Conservation (phyloP, 2,888 invertebrate genomes). For the Thecocarcelia acutangulata region DNA sequence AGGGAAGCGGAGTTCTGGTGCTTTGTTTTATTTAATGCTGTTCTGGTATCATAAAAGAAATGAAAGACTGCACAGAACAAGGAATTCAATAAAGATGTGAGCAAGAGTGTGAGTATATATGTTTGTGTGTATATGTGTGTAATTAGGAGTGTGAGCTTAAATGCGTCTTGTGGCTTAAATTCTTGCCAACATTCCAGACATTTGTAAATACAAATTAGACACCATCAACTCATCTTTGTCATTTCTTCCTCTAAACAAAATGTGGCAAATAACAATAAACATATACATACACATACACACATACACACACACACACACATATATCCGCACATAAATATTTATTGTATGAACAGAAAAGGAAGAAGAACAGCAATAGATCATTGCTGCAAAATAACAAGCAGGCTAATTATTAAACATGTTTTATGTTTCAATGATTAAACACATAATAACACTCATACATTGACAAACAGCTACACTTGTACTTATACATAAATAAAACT, state of each 20-base stretch:
- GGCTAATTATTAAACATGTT: constrained; percentile 67
- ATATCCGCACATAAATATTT: constrained; percentile 5
- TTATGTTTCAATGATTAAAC: constrained; percentile 55
- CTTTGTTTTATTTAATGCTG: constrained; percentile 23
- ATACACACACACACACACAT: not conserved
- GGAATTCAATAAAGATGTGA: not conserved
- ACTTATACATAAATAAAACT: not conserved
- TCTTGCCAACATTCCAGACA: constrained; percentile 49
- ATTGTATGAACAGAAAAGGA: not conserved
- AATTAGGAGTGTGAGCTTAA: constrained; percentile 1
- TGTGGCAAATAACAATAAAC: constrained; percentile 9
- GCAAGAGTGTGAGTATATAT: not conserved
- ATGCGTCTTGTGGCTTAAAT: constrained; percentile 52
- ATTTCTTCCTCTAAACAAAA: not conserved
- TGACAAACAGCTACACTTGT: not conserved
- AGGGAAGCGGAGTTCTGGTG: constrained; percentile 1
- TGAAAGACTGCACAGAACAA: constrained; percentile 1
- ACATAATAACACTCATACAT: constrained; percentile 6
- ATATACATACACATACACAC: not conserved
- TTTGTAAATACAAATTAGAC: constrained; percentile 59
- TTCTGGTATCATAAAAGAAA: constrained; percentile 11
- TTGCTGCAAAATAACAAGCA: constrained; percentile 52
- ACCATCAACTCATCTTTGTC: constrained; percentile 47
- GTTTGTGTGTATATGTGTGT: not conserved
- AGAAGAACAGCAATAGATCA: constrained; percentile 23